Evolutionary conservation across 2,888 invertebrate species (phyloP), one percentile per base, ranked within the genome.

Genomic region (Polietes domitor): DNA sequence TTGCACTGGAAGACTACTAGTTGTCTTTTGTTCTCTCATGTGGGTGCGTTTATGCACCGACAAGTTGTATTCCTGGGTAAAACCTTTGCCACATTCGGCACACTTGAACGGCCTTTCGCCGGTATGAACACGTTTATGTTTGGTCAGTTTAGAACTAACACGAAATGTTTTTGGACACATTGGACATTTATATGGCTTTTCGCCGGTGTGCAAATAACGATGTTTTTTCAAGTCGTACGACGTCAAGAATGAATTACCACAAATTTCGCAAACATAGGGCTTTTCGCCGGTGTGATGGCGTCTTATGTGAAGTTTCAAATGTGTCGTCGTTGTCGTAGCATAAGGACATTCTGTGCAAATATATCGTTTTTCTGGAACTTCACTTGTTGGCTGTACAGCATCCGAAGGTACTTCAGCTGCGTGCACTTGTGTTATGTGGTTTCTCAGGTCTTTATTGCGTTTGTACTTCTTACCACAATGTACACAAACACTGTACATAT

Each of bases 171-270:
- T 89, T 70, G 76, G 75, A 84, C 94, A 94, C 53, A 94, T 93
- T 82, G 94, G 94, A 86, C 94, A 94, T 86, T 94, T 94, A 87
- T 93, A 94, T 0, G 94, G 94, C 80, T 94, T 94, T 87, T 94
- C 94, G 0, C 95, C 95, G 0, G 95, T 95, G 87, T 95, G 95
- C 2, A 94, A 92, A 0, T 95, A 92, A 92, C 95, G 94, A 86
- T 95, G 95, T 0, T 94, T 94, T 58, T 93, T 93, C 68, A 94
- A 90, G 21, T 80, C 83, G 0, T 73, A 82, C 6, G 82, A 76
- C 15, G 71, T 76, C 28, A 80, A 65, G 61, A 83, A 85, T 1
- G 78, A 50, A 37, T 76, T 75, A 50, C 80, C 78, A 37, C 85
- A 86, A 17, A 82, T 78, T 71, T 84, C 85, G 43, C 86, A 85